Conservation (phyloP, 2,888 invertebrate species). For the Antheraea assamensis region DNA sequence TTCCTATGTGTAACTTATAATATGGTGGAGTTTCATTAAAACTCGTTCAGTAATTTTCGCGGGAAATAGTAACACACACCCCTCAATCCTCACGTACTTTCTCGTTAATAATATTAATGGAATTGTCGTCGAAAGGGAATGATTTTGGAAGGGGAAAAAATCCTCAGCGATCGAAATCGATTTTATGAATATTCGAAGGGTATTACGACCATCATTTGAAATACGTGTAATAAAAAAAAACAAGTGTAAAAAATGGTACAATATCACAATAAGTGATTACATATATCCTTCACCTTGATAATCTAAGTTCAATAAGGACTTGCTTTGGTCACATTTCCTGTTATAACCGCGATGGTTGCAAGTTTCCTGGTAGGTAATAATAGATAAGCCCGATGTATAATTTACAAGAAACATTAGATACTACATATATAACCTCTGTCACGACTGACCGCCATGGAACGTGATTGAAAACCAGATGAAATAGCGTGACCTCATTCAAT, state of each 20-base stretch:
- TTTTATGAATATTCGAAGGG: too few relatives aligned
- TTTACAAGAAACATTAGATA: conserved; percentile 11
- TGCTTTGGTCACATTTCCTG: conserved; percentile 9
- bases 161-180: too few relatives aligned
- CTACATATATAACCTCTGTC: conserved; percentile 5
- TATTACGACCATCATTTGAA: too few relatives aligned
- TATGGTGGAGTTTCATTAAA: too few relatives aligned
- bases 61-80: too few relatives aligned
- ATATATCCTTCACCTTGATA: not conserved
- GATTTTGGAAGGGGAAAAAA: too few relatives aligned
- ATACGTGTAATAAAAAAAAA: too few relatives aligned
- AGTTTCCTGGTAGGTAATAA: conserved; percentile 10
- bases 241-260: not conserved
- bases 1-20: too few relatives aligned
- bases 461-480: conserved; percentile 12
- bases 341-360: not conserved
- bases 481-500: not conserved
- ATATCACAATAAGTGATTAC: not conserved
- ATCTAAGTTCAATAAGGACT: not conserved
- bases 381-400: conserved; percentile 10
- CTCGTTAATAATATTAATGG: too few relatives aligned
- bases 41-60: too few relatives aligned
- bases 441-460: conserved; percentile 3
- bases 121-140: too few relatives aligned
- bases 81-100: too few relatives aligned